Conservation (phyloP, 1,140 invertebrate genomes). For the Micrasema longulum region DNA sequence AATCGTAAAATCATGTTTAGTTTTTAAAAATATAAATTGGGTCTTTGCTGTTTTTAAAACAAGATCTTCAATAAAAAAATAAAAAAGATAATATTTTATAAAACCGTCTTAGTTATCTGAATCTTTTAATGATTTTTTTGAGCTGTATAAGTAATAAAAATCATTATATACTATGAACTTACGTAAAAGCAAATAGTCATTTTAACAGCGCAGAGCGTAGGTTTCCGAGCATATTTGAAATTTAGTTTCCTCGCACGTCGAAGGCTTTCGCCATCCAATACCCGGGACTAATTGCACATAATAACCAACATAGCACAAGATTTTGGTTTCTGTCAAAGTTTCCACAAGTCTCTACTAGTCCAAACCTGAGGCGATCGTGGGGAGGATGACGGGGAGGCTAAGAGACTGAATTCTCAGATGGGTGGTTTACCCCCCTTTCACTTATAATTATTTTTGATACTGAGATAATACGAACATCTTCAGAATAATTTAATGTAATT, state of each 20-base stretch:
- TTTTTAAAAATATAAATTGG: too few relatives aligned
- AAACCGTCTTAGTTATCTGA: too few relatives aligned
- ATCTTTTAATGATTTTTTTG: background rate
- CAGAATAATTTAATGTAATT: too few relatives aligned
- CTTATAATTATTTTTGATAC: background rate
- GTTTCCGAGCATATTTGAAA: slow-evolving; percentile 1
- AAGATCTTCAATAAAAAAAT: too few relatives aligned
- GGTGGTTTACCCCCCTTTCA: background rate
- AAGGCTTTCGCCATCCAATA: slow-evolving; percentile 22
- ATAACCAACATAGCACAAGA: slow-evolving; percentile 54
- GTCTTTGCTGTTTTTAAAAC: too few relatives aligned
- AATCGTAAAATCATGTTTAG: too few relatives aligned
- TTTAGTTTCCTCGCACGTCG: slow-evolving; percentile 23
- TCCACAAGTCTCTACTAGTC: slow-evolving; percentile 47
- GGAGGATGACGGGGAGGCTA: background rate
- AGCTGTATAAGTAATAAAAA: too few relatives aligned
- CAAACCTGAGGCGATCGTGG: slow-evolving; percentile 32
- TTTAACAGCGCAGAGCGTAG: too few relatives aligned
- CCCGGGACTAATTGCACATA: slow-evolving; percentile 51
- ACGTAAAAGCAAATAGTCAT: too few relatives aligned
- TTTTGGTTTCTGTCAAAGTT: slow-evolving; percentile 53
- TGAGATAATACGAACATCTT: too few relatives aligned
- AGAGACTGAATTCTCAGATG: slow-evolving; percentile 8
- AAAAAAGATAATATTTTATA: too few relatives aligned
- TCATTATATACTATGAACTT: too few relatives aligned